These are phyloP conservation scores for Danionella cerebrum DNA, from an alignment of 2,113 vertebrate genomes.

Conservation along the genomic window DNA sequence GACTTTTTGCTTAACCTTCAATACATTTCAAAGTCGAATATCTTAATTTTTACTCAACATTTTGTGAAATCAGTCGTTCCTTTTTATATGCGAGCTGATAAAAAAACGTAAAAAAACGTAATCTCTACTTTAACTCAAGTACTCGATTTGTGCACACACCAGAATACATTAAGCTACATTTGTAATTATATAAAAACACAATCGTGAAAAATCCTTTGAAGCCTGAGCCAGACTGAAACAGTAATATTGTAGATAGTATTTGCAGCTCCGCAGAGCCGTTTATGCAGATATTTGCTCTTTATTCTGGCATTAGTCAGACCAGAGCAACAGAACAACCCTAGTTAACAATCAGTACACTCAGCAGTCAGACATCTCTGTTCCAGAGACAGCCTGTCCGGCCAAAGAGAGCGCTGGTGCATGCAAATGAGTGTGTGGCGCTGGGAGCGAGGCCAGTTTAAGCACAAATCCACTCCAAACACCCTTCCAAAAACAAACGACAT, in stretches of 20 bases:
- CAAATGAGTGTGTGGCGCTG: background rate
- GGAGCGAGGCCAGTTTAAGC: conserved; percentile 2
- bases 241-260: too few relatives aligned
- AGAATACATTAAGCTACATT: too few relatives aligned
- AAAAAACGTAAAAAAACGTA: too few relatives aligned
- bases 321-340: background rate
- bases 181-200: too few relatives aligned
- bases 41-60: too few relatives aligned
- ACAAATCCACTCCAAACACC: background rate
- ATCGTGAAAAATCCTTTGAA: too few relatives aligned
- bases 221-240: background rate
- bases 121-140: too few relatives aligned
- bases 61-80: too few relatives aligned
- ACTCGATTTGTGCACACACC: too few relatives aligned
- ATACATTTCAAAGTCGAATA: too few relatives aligned
- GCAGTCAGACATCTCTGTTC: conserved; percentile 4
- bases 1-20: too few relatives aligned
- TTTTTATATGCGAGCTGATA: too few relatives aligned
- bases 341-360: background rate
- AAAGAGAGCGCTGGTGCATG: background rate
- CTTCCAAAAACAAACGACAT: background rate
- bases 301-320: background rate
- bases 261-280: background rate
- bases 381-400: background rate
- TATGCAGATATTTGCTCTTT: background rate